These are phyloP conservation scores for Rhizomys pruinosus DNA, from an alignment of 2,113 vertebrate genomes.

Conservation along the genomic window DNA sequence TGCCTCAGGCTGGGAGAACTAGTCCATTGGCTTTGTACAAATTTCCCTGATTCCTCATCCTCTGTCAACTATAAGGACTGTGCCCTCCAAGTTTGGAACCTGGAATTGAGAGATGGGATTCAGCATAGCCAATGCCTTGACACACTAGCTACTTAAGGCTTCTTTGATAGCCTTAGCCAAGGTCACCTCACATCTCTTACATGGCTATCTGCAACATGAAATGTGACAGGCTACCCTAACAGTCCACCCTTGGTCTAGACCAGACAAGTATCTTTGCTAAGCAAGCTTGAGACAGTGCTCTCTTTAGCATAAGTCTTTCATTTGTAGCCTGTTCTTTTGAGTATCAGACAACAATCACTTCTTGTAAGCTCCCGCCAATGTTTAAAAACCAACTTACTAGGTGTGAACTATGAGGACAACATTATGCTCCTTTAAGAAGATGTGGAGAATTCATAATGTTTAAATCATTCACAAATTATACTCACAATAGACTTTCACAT, in stretches of 20 bases:
- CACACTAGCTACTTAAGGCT: neutral
- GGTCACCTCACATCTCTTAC: neutral
- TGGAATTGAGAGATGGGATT: neutral
- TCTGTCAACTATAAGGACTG: neutral
- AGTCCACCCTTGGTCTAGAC: neutral
- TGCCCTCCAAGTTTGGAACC: neutral
- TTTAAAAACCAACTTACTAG: neutral
- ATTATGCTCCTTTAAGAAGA: neutral
- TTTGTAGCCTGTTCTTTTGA: neutral
- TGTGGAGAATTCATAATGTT: neutral
- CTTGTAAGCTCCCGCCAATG: neutral
- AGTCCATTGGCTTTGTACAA: neutral
- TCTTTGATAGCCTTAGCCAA: neutral
- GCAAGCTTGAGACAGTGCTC: neutral
- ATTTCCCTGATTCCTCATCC: neutral
- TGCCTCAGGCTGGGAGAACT: conserved; percentile 8
- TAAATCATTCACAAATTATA: neutral
- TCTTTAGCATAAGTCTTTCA: neutral
- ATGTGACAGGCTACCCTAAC: accelerated
- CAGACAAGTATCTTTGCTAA: neutral
- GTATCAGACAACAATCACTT: neutral
- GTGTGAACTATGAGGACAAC: neutral
- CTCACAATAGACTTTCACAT: neutral
- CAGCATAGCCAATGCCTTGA: neutral
- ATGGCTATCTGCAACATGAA: neutral